Evolutionary conservation across 2,113 vertebrate genomes (phyloP).

Genomic region (Ceuthmochares aereus): DNA sequence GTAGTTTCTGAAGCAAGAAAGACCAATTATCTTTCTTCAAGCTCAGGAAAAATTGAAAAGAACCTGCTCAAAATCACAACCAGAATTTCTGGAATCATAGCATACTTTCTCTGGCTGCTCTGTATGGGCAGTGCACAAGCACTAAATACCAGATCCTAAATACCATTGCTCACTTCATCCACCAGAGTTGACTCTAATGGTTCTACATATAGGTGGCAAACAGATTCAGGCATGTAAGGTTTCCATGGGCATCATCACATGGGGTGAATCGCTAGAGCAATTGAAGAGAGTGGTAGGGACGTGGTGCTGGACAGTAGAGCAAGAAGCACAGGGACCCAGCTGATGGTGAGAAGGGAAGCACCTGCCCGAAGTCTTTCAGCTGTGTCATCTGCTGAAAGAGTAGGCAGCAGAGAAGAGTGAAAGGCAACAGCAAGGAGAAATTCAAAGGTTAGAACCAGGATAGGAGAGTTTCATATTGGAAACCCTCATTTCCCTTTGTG

Average conservation of each 20-base stretch:
- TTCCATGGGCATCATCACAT: not conserved
- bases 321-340: not conserved
- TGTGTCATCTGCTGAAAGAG: not conserved
- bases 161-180: not conserved
- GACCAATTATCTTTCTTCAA: not conserved
- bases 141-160: not conserved
- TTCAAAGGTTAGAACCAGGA: not conserved
- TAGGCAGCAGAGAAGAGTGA: not conserved
- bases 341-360: not conserved
- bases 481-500: not conserved
- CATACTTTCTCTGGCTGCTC: not conserved
- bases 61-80: not conserved
- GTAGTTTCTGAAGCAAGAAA: not conserved
- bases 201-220: not conserved
- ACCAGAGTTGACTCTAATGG: not conserved
- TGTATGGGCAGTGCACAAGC: fast-evolving
- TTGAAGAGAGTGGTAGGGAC: not conserved
- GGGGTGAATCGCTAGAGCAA: not conserved
- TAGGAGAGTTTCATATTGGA: not conserved
- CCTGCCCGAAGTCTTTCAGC: not conserved
- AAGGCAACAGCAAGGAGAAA: not conserved
- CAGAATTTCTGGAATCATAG: not conserved
- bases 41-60: not conserved
- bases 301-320: not conserved
- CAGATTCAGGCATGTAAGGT: not conserved